Base-by-base conservation (phyloP, 2,888 invertebrate genomes). In the Crossocerus cetratus region DNA sequence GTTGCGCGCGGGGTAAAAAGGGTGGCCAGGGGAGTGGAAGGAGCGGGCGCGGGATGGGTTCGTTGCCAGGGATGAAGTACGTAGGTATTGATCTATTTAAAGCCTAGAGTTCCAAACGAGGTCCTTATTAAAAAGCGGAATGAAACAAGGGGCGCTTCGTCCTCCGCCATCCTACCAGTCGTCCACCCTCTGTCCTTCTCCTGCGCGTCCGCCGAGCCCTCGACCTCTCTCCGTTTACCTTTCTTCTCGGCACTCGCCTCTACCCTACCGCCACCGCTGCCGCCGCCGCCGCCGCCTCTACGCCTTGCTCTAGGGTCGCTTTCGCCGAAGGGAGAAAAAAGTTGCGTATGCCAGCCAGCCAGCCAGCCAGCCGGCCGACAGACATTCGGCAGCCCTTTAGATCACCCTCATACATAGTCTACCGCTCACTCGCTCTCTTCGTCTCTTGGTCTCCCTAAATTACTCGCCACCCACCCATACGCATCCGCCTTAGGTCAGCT, bases 61-160 rank as follows among this genome's bases (percentile, higher is more conserved):
- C 88, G 90, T 90, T 90, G 90, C 89, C 89, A 88, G 89, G 88
- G 89, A 89, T 88, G 86, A 88, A 89, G 88, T 89, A 87, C 87
- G 89, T 87, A 86, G 87, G 89, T 90, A 90, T 89, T 89, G 89
- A 90, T 90, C 89, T 89, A 89, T 90, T 90, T 89, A 89, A 90
- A 88, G 89, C 90, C 89, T 90, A 89, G 89, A 90, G 89, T 88
- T 90, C 89, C 90, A 90, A 90, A 90, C 90, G 90, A 90, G 89
- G 89, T 89, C 89, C 89, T 90, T 90, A 90, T 90, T 89, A 90
- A 90, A 90, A 90, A 90, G 89, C 88, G 86, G 89, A 89, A 89
- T 89, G 88, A 89, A 89, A 89, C 88, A 87, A 87, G 88, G 89
- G 86, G 84, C 76, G 85, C 81, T 81, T 72, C 79, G 75, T 77